Conservation (phyloP, 2,888 invertebrate species). For the Allacma fusca region DNA sequence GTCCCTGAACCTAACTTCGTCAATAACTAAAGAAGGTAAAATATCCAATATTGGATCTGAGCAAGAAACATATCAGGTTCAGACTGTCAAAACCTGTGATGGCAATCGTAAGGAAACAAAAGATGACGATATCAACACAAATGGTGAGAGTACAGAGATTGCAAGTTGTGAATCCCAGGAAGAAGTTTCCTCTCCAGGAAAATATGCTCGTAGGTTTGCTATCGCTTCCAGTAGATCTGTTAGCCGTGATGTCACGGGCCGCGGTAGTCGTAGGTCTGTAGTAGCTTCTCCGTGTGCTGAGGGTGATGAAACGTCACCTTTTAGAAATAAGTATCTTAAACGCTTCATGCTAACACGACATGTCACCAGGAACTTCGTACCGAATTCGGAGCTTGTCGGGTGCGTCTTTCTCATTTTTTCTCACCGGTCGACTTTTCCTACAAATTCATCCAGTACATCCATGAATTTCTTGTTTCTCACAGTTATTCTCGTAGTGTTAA, state of each 20-base stretch:
- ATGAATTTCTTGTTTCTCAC: not conserved
- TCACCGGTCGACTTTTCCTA: not conserved
- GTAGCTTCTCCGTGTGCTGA: conserved; percentile 15
- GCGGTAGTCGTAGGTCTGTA: conserved; percentile 31
- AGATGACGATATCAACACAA: too few relatives aligned
- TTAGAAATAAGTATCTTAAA: conserved; percentile 18
- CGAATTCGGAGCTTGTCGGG: conserved; percentile 27
- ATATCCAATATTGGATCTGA: too few relatives aligned
- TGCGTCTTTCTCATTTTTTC: conserved; percentile 25
- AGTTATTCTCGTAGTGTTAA: too few relatives aligned
- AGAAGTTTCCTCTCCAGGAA: not conserved
- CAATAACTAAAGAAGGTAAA: too few relatives aligned
- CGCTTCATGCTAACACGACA: conserved; percentile 34
- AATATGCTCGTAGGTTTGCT: not conserved
- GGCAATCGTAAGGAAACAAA: too few relatives aligned
- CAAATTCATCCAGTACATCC: not conserved
- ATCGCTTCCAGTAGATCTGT: conserved; percentile 29
- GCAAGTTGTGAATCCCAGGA: too few relatives aligned
- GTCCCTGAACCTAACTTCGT: too few relatives aligned
- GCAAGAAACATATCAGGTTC: too few relatives aligned
- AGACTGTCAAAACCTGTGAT: too few relatives aligned
- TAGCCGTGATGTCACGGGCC: conserved; percentile 29
- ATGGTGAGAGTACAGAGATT: too few relatives aligned
- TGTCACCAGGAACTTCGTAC: not conserved
- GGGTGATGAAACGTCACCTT: conserved; percentile 21